Evolutionary conservation across 2,797 vertebrate genomes (phyloP), one percentile per base, ranked within the genome.

Genomic region (Tauraco hartlaubi): DNA sequence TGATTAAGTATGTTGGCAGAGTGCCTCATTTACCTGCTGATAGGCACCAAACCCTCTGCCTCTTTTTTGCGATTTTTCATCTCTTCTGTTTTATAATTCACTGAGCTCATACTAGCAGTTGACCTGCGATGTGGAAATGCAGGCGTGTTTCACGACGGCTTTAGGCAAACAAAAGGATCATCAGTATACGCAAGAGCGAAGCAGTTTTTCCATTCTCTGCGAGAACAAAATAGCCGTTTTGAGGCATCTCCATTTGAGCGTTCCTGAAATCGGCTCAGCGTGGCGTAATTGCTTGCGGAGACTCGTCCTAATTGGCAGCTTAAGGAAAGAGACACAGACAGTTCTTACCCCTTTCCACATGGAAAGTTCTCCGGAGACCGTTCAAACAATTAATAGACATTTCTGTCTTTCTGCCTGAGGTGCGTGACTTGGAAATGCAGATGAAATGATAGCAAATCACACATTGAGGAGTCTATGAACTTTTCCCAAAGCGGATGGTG

Each of bases 1-100:
- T 95, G 96, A 96, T 96, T 91, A 96, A 92, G 41, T 37, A 6
- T 85, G 54, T 84, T 94, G 94, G 83, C 92, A 95, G 84, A 88
- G 77, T 69, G 79, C 84, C 93, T 96, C 73, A 61, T 95, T 94
- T 94, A 74, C 81, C 85, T 90, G 61, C 92, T 76, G 79, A 63
- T 58, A 68, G 72, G 67, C 85, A 88, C 66, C 82, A 90, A 96
- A 86, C 37, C 44, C 49, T 94, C 90, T 95, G 46, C 89, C 82
- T 92, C 56, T 80, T 48, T 82, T 79, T 84, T 79, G 64, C 69
- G 48, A 59, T 82, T 56, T 95, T 96, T 90, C 64, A 49, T 83
- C 61, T 94, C 72, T 69, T 85, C 0, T 0, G 46, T 69, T 92
- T 91, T 61, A 67, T 93, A 77, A 72, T 85, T 87, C 83, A 59